Percentiles rank a stretch among this genome's conserved stretches.
Conservation (phyloP, 1,140 invertebrate genomes). For the Nylanderia fulva region DNA sequence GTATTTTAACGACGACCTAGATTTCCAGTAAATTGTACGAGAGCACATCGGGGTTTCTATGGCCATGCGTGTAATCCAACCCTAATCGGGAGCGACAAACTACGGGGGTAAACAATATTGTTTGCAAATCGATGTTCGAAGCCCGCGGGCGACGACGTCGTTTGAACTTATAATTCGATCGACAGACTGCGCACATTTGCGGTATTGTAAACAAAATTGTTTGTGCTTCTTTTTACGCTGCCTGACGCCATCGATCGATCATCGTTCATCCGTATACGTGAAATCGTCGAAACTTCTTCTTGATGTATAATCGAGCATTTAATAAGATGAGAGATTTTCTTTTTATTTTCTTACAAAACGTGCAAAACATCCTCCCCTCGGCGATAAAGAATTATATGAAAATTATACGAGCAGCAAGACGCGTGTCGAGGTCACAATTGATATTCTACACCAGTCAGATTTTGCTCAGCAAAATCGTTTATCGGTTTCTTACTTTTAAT, state of each 20-base stretch:
- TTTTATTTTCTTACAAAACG: background rate
- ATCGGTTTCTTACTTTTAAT: background rate
- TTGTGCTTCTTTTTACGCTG: slow-evolving; percentile 1
- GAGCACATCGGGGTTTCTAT: slow-evolving; percentile 66
- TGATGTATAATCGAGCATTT: background rate
- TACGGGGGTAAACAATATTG: slow-evolving; percentile 54
- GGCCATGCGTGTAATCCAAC: slow-evolving; percentile 66
- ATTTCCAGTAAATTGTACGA: slow-evolving; percentile 67
- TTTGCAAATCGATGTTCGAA: slow-evolving; percentile 70
- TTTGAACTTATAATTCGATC: slow-evolving; percentile 54
- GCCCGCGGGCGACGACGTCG: slow-evolving; percentile 46
- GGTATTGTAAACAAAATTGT: slow-evolving; percentile 34
- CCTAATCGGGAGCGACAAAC: slow-evolving; percentile 60
- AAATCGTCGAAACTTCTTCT: background rate
- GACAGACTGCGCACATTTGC: slow-evolving; percentile 18
- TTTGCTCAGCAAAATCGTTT: background rate
- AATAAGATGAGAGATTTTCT: background rate
- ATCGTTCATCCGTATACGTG: background rate
- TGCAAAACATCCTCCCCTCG: background rate
- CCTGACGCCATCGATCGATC: background rate
- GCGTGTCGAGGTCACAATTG: background rate
- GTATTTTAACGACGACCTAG: slow-evolving; percentile 63
- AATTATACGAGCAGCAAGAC: background rate
- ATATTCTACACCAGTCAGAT: background rate
- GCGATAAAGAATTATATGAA: background rate